These are phyloP conservation scores for Stramonita haemastoma DNA, from an alignment of 2,888 invertebrate species.

Conservation along the genomic window DNA sequence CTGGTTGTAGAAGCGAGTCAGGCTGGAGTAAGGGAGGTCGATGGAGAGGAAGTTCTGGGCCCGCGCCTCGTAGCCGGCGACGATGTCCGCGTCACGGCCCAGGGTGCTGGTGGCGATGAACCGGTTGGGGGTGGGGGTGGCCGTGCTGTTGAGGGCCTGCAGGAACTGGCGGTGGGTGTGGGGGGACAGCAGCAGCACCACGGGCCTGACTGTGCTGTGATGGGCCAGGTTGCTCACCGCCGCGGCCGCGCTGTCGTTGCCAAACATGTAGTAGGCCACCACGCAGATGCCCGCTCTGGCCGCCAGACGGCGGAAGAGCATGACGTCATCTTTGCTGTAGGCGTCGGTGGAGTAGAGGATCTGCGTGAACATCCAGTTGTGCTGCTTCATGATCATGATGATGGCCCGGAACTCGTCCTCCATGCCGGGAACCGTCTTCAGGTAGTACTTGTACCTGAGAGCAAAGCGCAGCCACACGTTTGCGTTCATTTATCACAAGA, in stretches of 20 bases:
- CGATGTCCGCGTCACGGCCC: slow-evolving; percentile 51
- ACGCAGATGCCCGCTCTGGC: slow-evolving; percentile 70
- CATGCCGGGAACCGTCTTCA: slow-evolving; percentile 58
- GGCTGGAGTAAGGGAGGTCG: slow-evolving; percentile 36
- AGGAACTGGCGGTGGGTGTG: slow-evolving; percentile 51
- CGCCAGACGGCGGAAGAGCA: slow-evolving; percentile 56
- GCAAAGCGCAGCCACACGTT: background rate
- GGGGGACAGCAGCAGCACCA: slow-evolving; percentile 57
- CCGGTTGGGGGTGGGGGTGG: slow-evolving; percentile 59
- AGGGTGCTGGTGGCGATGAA: slow-evolving; percentile 63
- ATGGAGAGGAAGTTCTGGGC: slow-evolving; percentile 63
- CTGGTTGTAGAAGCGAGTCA: slow-evolving; percentile 53
- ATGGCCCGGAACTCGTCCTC: slow-evolving; percentile 66
- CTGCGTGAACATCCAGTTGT: slow-evolving; percentile 77
- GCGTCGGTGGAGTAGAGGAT: slow-evolving; percentile 61
- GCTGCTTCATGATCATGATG: slow-evolving; percentile 72
- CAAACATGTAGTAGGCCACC: slow-evolving; percentile 58
- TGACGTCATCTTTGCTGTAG: slow-evolving; percentile 56
- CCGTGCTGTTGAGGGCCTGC: slow-evolving; percentile 51
- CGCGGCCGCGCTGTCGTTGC: background rate
- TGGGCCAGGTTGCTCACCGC: slow-evolving; percentile 43
- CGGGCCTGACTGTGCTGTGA: slow-evolving; percentile 59
- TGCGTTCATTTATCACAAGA: too few species aligned
- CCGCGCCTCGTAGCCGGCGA: slow-evolving; percentile 61
- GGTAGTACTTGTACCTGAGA: slow-evolving; percentile 59